Evolutionary conservation across 1,140 invertebrate genomes (phyloP), one percentile per base, ranked within the genome.

Genomic region (Acromyrmex heyeri): DNA sequence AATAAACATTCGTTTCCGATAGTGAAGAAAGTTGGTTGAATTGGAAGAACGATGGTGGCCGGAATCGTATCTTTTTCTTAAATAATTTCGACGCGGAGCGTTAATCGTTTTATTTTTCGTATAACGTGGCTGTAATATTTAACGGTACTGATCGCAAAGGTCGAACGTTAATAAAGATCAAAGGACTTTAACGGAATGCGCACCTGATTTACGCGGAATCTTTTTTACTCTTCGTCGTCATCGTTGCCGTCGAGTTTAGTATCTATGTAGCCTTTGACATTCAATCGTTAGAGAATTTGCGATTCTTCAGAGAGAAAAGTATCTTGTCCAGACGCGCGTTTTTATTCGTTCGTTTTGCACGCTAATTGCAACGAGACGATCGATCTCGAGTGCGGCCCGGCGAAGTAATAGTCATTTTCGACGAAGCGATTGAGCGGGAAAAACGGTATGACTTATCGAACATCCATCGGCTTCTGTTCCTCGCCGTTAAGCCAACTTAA

Each of bases 201-300:
- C 64, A 27, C 18, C 10, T 50, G 61, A 48, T 78, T 65, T 77
- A 77, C 38, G 64, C 30, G 64, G 27, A n/a, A 55, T 69, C 16
- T 69, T 81, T 81, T 72, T 62, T 30, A 34, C 44, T 65, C 18
- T n/a, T 55, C 27, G 12, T 21, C 77, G 27, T 34, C 64, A 14
- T 24, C 8, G 30, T 30, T 18, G 57, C 27, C 38, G 59, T 50
- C 27, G n/a, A n/a, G 57, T 81, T 70, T 81, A 69, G 1, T 81
- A 53, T 67, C 77, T 30, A 24, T n/a, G 14, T 69, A 27, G 24
- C 79, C 55, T 81, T 57, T 72, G 78, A 81, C 50, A 82, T 73
- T 82, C 53, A 21, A 18, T 73, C 38, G 55, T 24, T 59, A 55
- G 24, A 48, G 78, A 59, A 73, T 73, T 78, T 73, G 38, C 53